phyloP scores from a whole-genome alignment of 2,888 invertebrate genomes.

The Limnephilus marmoratus region DNA sequence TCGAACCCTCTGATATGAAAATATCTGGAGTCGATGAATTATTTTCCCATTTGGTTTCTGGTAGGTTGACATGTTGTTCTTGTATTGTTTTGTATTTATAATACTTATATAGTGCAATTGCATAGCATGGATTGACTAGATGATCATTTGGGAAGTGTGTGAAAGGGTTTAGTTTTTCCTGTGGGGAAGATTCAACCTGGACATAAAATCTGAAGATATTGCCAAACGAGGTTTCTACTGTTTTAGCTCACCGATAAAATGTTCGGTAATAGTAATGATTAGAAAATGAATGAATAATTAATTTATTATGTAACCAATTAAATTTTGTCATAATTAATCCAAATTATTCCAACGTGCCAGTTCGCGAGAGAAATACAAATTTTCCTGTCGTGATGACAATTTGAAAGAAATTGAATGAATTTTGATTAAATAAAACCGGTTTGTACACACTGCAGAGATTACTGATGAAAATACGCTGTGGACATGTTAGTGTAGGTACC shows the following conservation, averaged over 20 bases:
- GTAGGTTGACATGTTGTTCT: no score
- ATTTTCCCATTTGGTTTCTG: no score
- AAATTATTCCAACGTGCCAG: not conserved
- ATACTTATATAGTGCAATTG: no score
- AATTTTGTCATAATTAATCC: not conserved
- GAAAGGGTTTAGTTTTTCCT: no score
- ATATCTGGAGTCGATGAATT: no score
- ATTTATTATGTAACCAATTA: not conserved
- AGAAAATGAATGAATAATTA: not conserved
- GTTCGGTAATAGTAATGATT: not conserved
- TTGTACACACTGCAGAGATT: not conserved
- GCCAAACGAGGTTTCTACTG: not conserved
- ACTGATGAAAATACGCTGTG: not conserved
- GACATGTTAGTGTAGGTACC: not conserved
- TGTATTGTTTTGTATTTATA: no score
- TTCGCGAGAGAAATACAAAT: not conserved
- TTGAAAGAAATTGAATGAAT: not conserved
- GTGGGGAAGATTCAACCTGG: no score
- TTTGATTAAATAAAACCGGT: not conserved
- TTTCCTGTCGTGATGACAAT: not conserved
- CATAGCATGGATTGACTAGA: no score
- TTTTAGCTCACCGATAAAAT: not conserved
- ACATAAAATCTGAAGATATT: not conserved
- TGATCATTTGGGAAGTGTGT: no score
- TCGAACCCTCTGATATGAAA: no score